A percentile compares a stretch with the other conserved stretches of the same genome.
Evolutionary conservation across 2,888 invertebrate species (phyloP).

Genomic region (Elmis aenea): DNA sequence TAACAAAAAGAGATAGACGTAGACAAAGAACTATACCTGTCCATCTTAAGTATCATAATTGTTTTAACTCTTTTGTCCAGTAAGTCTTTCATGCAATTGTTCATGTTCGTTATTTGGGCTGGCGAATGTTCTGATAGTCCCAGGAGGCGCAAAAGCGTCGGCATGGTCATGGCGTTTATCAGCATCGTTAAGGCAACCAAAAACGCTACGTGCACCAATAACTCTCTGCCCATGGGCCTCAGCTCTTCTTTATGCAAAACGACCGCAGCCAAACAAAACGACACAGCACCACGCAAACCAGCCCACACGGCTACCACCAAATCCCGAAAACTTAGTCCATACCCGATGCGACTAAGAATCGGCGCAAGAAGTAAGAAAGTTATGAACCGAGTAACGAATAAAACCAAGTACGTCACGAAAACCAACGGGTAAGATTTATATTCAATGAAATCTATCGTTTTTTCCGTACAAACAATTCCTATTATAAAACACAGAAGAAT

Average conservation of each 20-base stretch:
- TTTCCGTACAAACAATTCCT: conserved; percentile 3
- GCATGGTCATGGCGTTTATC: conserved; percentile 11
- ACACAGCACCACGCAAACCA: conserved; percentile 8
- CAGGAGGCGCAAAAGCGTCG: conserved; percentile 7
- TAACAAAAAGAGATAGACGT: neutral
- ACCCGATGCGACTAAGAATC: conserved; percentile 13
- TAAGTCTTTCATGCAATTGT: conserved; percentile 51
- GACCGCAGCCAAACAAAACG: conserved; percentile 10
- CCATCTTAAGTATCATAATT: conserved; percentile 56
- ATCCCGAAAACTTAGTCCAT: conserved; percentile 10
- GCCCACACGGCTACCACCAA: conserved; percentile 13
- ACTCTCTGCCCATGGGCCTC: neutral
- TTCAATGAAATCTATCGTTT: neutral
- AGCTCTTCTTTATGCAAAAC: conserved; percentile 3
- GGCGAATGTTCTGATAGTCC: conserved; percentile 35
- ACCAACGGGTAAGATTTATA: conserved; percentile 4
- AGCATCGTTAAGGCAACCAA: conserved; percentile 11
- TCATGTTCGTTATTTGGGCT: conserved; percentile 54
- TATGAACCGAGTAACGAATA: conserved; percentile 3
- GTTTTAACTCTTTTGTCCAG: conserved; percentile 49
- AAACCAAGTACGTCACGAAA: conserved; percentile 8
- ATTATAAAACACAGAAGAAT: conserved; percentile 6
- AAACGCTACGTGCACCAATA: conserved; percentile 9
- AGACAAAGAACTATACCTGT: conserved; percentile 41
- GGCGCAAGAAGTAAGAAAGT: conserved; percentile 9